These are phyloP conservation scores for Ploceus nigricollis DNA, from an alignment of 2,113 vertebrate genomes.

Conservation along the genomic window DNA sequence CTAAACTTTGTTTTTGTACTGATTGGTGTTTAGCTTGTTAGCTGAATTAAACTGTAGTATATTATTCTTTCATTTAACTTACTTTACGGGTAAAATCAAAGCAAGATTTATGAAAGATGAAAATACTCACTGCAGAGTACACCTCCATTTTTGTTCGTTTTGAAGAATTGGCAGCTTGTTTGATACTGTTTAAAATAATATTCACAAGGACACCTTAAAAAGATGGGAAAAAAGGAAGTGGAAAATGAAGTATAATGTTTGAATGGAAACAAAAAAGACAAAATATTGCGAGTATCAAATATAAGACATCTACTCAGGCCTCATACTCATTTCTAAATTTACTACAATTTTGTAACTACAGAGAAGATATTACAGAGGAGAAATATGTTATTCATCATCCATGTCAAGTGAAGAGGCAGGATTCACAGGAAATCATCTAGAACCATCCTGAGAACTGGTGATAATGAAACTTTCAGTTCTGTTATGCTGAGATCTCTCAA, in stretches of 20 bases:
- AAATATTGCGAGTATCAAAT: background rate
- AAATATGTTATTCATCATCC: background rate
- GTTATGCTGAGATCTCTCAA: background rate
- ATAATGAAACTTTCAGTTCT: background rate
- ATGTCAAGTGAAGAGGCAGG: background rate
- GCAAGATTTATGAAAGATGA: background rate
- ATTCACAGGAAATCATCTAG: background rate
- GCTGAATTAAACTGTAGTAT: background rate
- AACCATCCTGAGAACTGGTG: background rate
- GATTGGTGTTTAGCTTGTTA: background rate
- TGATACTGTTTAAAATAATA: constrained; percentile 81
- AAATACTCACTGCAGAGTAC: constrained; percentile 86
- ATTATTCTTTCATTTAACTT: background rate
- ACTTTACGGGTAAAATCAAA: background rate
- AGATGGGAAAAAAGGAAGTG: background rate
- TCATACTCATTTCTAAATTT: background rate
- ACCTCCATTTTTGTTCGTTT: constrained; percentile 78
- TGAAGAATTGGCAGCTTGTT: constrained; percentile 62
- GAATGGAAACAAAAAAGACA: background rate
- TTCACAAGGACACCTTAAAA: constrained; percentile 81
- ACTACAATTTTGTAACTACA: background rate
- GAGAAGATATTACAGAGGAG: background rate
- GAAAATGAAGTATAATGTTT: background rate
- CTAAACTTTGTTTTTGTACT: background rate
- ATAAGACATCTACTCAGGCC: background rate